Evolutionary conservation across 2,888 invertebrate genomes (phyloP).

Genomic region (Leptinotarsa rubiginosa): DNA sequence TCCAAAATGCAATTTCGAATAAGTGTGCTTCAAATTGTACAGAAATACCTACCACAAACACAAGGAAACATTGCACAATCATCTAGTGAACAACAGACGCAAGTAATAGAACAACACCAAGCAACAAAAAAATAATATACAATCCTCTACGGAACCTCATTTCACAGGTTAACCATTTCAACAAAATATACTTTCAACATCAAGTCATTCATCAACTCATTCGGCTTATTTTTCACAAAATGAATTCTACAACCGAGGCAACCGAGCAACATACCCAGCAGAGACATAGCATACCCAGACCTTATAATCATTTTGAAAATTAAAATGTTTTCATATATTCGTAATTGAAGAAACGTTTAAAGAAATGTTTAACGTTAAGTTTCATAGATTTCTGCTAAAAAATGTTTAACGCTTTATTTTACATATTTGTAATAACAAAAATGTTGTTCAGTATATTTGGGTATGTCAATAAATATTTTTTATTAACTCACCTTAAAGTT

Average conservation of each 20-base stretch:
- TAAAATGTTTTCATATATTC: constrained; percentile 1
- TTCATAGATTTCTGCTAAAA: too few relatives aligned
- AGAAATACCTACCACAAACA: not conserved
- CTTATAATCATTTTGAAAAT: not conserved
- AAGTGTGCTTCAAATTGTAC: not conserved
- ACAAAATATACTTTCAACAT: not conserved
- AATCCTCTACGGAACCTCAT: not conserved
- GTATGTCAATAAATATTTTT: constrained; percentile 7
- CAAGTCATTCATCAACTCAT: not conserved
- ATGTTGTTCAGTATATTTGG: constrained; percentile 2
- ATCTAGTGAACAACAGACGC: not conserved
- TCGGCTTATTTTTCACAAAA: not conserved
- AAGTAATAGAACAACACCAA: not conserved
- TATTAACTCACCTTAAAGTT: constrained; percentile 28
- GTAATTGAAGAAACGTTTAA: not conserved
- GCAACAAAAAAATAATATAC: not conserved
- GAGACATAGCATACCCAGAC: not conserved
- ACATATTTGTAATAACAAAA: not conserved
- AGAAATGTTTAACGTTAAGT: not conserved
- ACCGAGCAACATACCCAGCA: not conserved
- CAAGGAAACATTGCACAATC: not conserved
- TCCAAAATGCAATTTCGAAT: not conserved
- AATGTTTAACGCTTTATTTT: not conserved
- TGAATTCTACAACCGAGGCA: not conserved
- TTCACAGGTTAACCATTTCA: not conserved